Base-by-base conservation (phyloP, 2,797 vertebrate species). In the Arrhamphus sclerolepis region DNA sequence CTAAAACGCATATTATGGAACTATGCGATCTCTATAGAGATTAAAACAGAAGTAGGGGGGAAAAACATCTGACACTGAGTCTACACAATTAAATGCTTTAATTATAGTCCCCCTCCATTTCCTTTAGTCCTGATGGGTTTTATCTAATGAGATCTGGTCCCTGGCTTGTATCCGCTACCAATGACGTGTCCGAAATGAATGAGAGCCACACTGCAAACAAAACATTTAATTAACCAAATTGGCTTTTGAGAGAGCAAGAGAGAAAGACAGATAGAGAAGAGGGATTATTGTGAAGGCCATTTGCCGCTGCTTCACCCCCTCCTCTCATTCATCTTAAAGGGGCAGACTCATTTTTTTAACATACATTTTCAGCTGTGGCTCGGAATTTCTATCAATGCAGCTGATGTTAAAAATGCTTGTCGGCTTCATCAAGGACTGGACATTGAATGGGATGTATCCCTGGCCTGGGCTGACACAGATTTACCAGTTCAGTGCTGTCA, bases 151-250 rank as follows among this genome's bases (percentile, higher is more conserved):
- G 96, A 98, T 98, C 95, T 97, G 95, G 94, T 97, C 95, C 92
- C 95, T 95, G 96, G 94, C 96, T 98, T 95, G 95, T 94, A 96
- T 97, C 95, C 94, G 93, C 95, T 95, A 91, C 87, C 94, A 95
- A 92, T 99, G 96, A 97, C 95, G 95, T 96, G 96, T 97, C 97
- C 94, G 94, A 96, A 97, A 96, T 97, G 96, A 97, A 98, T 97
- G 96, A 95, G 95, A 96, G 94, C 94, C 93, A 93, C 95, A 95
- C 95, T 86, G 95, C 96, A 98, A 99, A 99, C 96, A 99, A 98
- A 98, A 98, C 96, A 98, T 99, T 99, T 99, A 98, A 99, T 99
- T 98, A 99, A 97, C 95, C 96, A 97, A 98, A 99, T 97, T 98
- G 96, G 96, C 95, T 97, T 97, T 95, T 94, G 93, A 95, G 93